phyloP scores from a whole-genome alignment of 2,888 invertebrate genomes.

The Tipula vernalis region DNA sequence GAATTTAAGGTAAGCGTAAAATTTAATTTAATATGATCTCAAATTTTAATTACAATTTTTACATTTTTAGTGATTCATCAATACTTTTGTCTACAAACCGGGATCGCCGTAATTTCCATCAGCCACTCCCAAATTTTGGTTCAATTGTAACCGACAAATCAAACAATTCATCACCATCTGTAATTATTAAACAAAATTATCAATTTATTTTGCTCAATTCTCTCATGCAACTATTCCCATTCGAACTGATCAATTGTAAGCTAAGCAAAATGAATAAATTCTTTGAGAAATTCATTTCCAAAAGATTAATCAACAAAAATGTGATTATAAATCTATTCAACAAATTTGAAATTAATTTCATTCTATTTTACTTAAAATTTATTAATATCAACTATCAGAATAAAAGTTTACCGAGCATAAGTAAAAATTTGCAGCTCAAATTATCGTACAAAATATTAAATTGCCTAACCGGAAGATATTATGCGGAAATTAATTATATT shows the following conservation, averaged over 20 bases:
- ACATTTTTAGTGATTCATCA: neutral
- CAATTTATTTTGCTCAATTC: conserved; percentile 27
- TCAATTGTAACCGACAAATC: conserved; percentile 25
- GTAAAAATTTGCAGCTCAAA: neutral
- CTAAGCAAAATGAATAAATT: conserved; percentile 11
- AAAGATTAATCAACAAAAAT: neutral
- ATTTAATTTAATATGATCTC: no score
- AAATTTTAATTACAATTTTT: neutral
- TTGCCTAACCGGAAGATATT: conserved; percentile 45
- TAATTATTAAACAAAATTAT: conserved; percentile 29
- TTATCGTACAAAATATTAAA: conserved; percentile 48
- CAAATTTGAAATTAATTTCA: conserved; percentile 45
- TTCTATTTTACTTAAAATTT: conserved; percentile 40
- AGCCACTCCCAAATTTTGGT: conserved; percentile 30
- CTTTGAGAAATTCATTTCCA: neutral
- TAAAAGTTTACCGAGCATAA: conserved; percentile 22
- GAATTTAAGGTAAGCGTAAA: conserved; percentile 22
- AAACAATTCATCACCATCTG: conserved; percentile 25
- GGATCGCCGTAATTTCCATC: conserved; percentile 29
- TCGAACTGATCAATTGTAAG: conserved; percentile 18
- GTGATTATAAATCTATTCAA: conserved; percentile 29
- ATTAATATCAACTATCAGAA: conserved; percentile 19
- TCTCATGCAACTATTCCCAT: conserved; percentile 23
- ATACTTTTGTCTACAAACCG: neutral
- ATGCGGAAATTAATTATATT: conserved; percentile 42